A percentile compares a stretch with the other conserved stretches of the same genome.
These are phyloP conservation scores for Hemaris fuciformis DNA, from an alignment of 2,888 invertebrate species.

Conservation along the genomic window DNA sequence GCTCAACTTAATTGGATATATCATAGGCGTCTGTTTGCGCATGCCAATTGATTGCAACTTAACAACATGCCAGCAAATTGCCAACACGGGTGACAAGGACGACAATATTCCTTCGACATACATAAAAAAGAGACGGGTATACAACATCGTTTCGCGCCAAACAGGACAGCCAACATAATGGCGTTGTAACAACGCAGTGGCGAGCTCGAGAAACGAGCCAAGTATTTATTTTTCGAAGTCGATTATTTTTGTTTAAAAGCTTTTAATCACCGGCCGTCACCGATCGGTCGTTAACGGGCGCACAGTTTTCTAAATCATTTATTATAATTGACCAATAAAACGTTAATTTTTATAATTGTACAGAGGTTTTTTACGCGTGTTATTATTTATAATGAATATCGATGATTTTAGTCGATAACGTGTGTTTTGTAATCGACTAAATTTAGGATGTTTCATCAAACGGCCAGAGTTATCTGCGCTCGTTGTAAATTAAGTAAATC, in stretches of 20 bases:
- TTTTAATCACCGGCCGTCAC: slow-evolving; percentile 59
- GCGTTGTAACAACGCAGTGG: slow-evolving; percentile 55
- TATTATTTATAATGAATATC: slow-evolving; percentile 1
- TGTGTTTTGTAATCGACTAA: background rate
- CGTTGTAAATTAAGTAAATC: too few relatives aligned
- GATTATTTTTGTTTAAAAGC: slow-evolving; percentile 67
- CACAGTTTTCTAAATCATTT: slow-evolving; percentile 59
- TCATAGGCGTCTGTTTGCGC: slow-evolving; percentile 82
- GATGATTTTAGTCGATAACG: slow-evolving; percentile 1
- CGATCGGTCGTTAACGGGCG: slow-evolving; percentile 48
- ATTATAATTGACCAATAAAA: slow-evolving; percentile 72
- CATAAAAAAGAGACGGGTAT: slow-evolving; percentile 36
- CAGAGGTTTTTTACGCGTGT: slow-evolving; percentile 29
- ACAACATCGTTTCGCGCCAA: slow-evolving; percentile 23
- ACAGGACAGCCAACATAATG: slow-evolving; percentile 48
- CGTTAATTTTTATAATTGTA: slow-evolving; percentile 64
- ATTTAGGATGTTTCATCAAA: background rate
- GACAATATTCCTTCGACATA: slow-evolving; percentile 19
- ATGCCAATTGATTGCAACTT: slow-evolving; percentile 82
- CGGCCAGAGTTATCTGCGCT: too few relatives aligned
- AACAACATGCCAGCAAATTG: slow-evolving; percentile 80
- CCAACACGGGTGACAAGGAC: slow-evolving; percentile 54
- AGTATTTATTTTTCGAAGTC: slow-evolving; percentile 65
- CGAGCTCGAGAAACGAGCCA: slow-evolving; percentile 43
- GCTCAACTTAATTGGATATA: slow-evolving; percentile 78